These are phyloP conservation scores for Mercenaria mercenaria DNA, from an alignment of 1,140 invertebrate genomes.

Conservation along the genomic window DNA sequence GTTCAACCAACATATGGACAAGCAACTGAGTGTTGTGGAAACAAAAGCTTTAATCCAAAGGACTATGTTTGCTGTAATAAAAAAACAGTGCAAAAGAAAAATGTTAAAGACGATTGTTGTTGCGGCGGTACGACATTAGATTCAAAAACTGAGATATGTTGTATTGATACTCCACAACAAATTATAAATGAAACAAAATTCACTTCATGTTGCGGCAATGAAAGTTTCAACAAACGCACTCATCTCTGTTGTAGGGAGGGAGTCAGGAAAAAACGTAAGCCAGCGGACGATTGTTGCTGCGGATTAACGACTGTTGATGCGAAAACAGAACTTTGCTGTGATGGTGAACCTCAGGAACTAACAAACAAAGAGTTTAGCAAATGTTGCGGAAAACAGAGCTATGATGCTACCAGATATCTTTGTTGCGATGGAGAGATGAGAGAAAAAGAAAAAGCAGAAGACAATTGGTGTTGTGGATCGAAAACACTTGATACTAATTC, in stretches of 20 bases:
- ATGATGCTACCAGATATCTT: background rate
- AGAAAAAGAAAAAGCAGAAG: background rate
- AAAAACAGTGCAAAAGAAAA: background rate
- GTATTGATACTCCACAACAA: constrained; percentile 31
- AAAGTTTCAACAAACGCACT: constrained; percentile 24
- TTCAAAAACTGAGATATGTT: constrained; percentile 22
- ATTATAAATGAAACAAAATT: background rate
- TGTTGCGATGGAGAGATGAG: constrained; percentile 14
- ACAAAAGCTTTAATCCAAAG: constrained; percentile 39
- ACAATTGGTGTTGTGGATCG: constrained; percentile 50
- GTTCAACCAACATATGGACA: background rate
- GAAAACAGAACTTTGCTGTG: constrained; percentile 32
- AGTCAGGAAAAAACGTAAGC: background rate
- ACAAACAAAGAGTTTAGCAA: background rate
- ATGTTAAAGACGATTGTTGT: constrained; percentile 44
- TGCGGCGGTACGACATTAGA: constrained; percentile 40
- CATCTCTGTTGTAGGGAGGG: constrained; percentile 12
- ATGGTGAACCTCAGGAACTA: constrained; percentile 1
- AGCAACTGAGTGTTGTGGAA: constrained; percentile 24
- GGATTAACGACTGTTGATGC: constrained; percentile 30
- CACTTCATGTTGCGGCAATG: constrained; percentile 36
- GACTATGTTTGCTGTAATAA: constrained; percentile 25
- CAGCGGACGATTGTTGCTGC: constrained; percentile 35
- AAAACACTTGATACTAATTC: constrained; percentile 28
- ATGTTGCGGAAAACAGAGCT: constrained; percentile 43